phyloP scores from a whole-genome alignment of 23 tunicate genomes.

The Diplosoma virens region DNA sequence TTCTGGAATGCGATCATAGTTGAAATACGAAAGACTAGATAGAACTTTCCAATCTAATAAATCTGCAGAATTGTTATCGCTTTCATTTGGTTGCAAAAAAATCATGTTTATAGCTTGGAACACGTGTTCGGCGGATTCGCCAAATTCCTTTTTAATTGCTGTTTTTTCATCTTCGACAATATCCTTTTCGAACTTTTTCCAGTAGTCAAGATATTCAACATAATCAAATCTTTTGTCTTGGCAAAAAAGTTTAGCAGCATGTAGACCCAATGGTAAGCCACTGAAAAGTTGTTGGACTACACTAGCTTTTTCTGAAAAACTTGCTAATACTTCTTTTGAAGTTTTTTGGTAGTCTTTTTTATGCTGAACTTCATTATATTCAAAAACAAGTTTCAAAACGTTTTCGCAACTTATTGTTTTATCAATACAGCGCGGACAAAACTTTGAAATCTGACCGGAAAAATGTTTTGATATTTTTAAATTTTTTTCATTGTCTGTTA shows the following conservation, averaged over 20 bases:
- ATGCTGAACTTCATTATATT: too few species aligned
- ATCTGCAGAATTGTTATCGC: not conserved
- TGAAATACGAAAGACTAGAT: conserved; percentile 16
- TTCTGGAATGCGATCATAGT: conserved; percentile 10
- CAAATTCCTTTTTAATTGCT: not conserved
- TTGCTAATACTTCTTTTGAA: too few species aligned
- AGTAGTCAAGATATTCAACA: not conserved
- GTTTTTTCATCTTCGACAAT: not conserved
- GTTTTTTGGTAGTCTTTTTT: too few species aligned
- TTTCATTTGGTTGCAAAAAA: not conserved
- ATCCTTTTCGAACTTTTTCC: not conserved
- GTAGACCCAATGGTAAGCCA: conserved; percentile 29
- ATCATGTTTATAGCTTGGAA: conserved; percentile 24
- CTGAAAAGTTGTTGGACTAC: not conserved
- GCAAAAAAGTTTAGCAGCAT: conserved; percentile 21
- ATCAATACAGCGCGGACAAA: too few species aligned
- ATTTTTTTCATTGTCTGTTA: too few species aligned
- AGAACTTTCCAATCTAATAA: conserved; percentile 22
- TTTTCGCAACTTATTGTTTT: too few species aligned
- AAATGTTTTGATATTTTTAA: too few species aligned
- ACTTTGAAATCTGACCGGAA: too few species aligned
- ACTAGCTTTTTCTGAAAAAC: too few species aligned
- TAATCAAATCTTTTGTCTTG: not conserved
- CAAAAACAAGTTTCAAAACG: too few species aligned
- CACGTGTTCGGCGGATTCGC: conserved; percentile 1